Percentiles rank a stretch among this genome's conserved stretches.
Evolutionary conservation across 2,797 vertebrate genomes (phyloP).

Genomic region (Carapus acus): DNA sequence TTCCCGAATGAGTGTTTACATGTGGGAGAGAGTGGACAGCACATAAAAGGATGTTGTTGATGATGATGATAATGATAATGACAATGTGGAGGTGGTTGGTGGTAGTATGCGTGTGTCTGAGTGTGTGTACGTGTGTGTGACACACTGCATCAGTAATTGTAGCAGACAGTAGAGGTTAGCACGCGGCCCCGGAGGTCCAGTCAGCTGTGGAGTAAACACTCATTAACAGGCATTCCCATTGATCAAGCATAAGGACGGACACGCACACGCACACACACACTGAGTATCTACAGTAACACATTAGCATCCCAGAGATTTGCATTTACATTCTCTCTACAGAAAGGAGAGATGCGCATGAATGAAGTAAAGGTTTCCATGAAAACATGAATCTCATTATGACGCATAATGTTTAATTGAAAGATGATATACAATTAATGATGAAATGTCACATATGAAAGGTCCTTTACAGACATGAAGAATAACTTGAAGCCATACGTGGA

Average conservation of each 20-base stretch:
- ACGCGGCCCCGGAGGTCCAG: constrained; percentile 31
- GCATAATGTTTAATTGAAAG: too few relatives aligned
- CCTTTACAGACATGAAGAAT: too few relatives aligned
- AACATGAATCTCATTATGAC: too few relatives aligned
- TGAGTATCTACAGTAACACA: neutral
- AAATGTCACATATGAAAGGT: too few relatives aligned
- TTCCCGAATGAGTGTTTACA: neutral
- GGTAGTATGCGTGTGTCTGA: constrained; percentile 3
- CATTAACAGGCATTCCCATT: constrained; percentile 60
- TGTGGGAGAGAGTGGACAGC: constrained; percentile 10
- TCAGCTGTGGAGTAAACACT: constrained; percentile 59
- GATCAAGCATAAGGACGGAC: constrained; percentile 39
- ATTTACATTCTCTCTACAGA: too few relatives aligned
- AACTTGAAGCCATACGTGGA: too few relatives aligned
- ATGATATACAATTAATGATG: too few relatives aligned
- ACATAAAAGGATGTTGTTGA: constrained; percentile 12
- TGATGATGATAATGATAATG: too few relatives aligned
- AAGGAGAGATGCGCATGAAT: too few relatives aligned
- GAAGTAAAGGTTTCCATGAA: too few relatives aligned
- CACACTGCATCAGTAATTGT: constrained; percentile 45
- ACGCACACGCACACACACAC: constrained; percentile 8
- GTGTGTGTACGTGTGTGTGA: neutral
- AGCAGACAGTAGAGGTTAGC: constrained; percentile 49
- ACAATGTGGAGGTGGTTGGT: neutral
- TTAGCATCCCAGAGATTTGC: too few relatives aligned